phyloP scores from a whole-genome alignment of 2,888 invertebrate genomes.

The Papilio protenor region DNA sequence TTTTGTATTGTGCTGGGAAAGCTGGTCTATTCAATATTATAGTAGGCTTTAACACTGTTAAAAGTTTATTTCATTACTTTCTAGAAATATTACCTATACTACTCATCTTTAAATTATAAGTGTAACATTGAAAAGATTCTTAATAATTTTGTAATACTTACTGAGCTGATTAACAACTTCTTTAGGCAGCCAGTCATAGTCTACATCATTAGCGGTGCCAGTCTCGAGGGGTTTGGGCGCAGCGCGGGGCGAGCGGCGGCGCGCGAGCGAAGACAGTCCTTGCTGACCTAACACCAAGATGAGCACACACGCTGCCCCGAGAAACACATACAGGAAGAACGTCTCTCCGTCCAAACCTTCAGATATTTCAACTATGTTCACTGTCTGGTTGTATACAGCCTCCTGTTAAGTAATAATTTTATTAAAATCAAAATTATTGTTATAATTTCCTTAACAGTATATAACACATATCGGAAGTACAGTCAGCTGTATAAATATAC shows the following conservation, averaged over 20 bases:
- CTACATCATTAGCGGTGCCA: constrained; percentile 96
- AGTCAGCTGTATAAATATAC: too few relatives aligned
- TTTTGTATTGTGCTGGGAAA: too few relatives aligned
- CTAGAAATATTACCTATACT: too few relatives aligned
- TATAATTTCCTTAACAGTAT: too few relatives aligned
- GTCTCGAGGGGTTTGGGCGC: constrained; percentile 91
- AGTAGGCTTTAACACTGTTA: too few relatives aligned
- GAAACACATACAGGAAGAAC: constrained; percentile 98
- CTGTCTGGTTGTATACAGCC: constrained; percentile 98
- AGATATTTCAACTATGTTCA: constrained; percentile 97
- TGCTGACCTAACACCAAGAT: constrained; percentile 95
- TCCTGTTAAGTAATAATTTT: constrained; percentile 82
- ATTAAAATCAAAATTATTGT: not conserved
- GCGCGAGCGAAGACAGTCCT: constrained; percentile 92
- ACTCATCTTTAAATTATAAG: too few relatives aligned
- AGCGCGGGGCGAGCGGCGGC: constrained; percentile 85
- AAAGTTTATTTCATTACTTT: too few relatives aligned
- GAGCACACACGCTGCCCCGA: constrained; percentile 95
- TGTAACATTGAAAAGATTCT: too few relatives aligned
- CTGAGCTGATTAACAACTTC: constrained; percentile 93
- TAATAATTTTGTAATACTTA: constrained; percentile 78
- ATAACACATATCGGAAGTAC: too few relatives aligned
- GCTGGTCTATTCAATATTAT: too few relatives aligned
- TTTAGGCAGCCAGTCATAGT: constrained; percentile 99
- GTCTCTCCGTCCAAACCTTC: constrained; percentile 99